Conservation (phyloP, 2,888 invertebrate species). For the Oasisia sp. region DNA sequence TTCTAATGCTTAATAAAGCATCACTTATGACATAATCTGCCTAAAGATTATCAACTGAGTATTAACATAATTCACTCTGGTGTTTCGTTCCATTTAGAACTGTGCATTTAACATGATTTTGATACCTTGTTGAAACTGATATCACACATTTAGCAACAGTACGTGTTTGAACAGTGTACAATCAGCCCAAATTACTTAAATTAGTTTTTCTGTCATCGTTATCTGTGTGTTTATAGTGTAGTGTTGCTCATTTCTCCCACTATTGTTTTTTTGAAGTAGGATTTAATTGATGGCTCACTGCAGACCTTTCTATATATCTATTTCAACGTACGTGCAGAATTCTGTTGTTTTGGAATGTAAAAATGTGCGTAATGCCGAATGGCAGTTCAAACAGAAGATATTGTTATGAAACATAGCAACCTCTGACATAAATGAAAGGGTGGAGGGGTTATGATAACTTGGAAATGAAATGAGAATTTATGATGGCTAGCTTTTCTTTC, state of each 20-base stretch:
- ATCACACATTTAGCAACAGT: slow-evolving; percentile 9
- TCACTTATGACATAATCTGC: not conserved
- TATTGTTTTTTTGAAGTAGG: not conserved
- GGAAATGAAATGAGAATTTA: not conserved
- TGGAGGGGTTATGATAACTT: not conserved
- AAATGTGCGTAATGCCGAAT: not conserved
- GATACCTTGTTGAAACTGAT: not conserved
- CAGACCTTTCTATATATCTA: not conserved
- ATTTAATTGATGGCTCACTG: not conserved
- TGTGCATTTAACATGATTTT: not conserved
- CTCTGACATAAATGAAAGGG: not conserved
- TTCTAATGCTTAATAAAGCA: not conserved
- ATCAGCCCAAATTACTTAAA: not conserved
- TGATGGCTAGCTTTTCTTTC: not conserved
- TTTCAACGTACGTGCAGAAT: not conserved
- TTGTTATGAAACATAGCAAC: not conserved
- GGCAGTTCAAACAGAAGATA: not conserved
- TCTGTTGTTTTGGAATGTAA: not conserved
- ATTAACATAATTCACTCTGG: not conserved
- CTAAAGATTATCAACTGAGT: not conserved
- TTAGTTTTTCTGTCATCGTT: not conserved
- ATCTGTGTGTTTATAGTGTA: not conserved
- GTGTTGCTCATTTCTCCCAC: not conserved
- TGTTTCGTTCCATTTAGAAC: not conserved
- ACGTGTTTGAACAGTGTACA: not conserved